Evolutionary conservation across 2,113 vertebrate species (phyloP), one percentile per base, ranked within the genome.

Genomic region (Podarcis raffonei): DNA sequence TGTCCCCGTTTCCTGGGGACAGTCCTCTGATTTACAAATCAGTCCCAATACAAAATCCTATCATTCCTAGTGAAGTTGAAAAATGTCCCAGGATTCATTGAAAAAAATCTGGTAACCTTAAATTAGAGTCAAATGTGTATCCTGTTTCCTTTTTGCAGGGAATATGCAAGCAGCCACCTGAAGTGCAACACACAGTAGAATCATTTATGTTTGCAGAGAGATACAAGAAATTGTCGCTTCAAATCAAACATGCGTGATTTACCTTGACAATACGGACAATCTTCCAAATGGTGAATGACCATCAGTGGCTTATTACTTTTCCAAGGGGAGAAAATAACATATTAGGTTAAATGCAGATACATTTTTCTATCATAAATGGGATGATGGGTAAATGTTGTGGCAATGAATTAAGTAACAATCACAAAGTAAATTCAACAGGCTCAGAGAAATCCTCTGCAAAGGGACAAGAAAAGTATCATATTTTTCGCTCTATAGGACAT

Each of bases 251-350:
- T 57, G 25, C 77, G 66, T 86, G 86, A 86, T 82, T 96, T 97
- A 98, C 98, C 98, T 98, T 98, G 95, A 93, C 97, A 96, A 86
- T 97, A 95, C n/a, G 96, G 97, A 90, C 98, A 98, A 1, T 97
- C 94, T 3, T 97, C 97, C 89, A 96, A 92, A 92, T 99, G 98
- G 95, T 98, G 98, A 95, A 98, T 98, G 89, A 97, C 96, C 97
- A 99, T 99, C 94, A 99, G 75, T 5, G 98, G 98, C 91, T 98
- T 98, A 77, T 97, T 96, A 92, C 98, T 99, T 92, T 87, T 87
- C 91, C 71, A 92, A 93, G 89, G 94, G 86, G 74, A 92, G 93
- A 62, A 91, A 90, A 96, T 92, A 0, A 75, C 30, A 0, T 62
- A 71, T 94, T 93, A 94, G 89, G 69, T 92, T 80, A 91, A 88